Evolutionary conservation across 1,140 invertebrate genomes (phyloP).

Genomic region (Chrysopa pallens): DNA sequence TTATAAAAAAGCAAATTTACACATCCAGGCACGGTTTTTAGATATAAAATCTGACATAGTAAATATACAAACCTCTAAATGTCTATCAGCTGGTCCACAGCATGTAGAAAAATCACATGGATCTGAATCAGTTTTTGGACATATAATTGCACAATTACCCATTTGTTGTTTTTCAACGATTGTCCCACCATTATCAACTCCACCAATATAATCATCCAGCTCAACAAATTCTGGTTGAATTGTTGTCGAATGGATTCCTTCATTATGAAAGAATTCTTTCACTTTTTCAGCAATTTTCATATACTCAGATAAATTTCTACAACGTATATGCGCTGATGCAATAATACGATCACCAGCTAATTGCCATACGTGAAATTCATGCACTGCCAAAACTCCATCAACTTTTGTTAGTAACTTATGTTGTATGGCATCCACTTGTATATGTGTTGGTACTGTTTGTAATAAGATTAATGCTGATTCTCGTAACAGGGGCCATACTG

Average conservation of each 20-base stretch:
- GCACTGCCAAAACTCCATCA: constrained; percentile 78
- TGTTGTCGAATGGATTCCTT: constrained; percentile 80
- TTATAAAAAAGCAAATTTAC: too few relatives aligned
- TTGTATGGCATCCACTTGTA: constrained; percentile 80
- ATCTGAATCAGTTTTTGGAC: constrained; percentile 50
- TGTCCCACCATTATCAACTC: not conserved
- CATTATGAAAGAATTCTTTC: constrained; percentile 89
- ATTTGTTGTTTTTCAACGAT: not conserved
- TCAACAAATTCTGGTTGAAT: constrained; percentile 89
- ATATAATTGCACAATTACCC: constrained; percentile 57
- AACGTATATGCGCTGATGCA: constrained; percentile 81
- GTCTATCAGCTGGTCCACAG: constrained; percentile 33
- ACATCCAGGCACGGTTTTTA: too few relatives aligned
- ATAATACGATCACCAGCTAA: constrained; percentile 82
- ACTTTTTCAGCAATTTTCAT: constrained; percentile 88
- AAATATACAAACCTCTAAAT: too few relatives aligned
- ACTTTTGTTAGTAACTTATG: constrained; percentile 66
- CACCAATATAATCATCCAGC: constrained; percentile 22
- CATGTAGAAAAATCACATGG: constrained; percentile 71
- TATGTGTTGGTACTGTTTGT: constrained; percentile 84
- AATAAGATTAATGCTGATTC: constrained; percentile 78
- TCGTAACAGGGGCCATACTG: constrained; percentile 71
- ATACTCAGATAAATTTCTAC: constrained; percentile 72
- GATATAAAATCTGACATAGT: too few relatives aligned
- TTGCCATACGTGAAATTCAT: constrained; percentile 92